Evolutionary conservation across 2,888 invertebrate species (phyloP), one percentile per base, ranked within the genome.

Genomic region (Ectemnius cavifrons): DNA sequence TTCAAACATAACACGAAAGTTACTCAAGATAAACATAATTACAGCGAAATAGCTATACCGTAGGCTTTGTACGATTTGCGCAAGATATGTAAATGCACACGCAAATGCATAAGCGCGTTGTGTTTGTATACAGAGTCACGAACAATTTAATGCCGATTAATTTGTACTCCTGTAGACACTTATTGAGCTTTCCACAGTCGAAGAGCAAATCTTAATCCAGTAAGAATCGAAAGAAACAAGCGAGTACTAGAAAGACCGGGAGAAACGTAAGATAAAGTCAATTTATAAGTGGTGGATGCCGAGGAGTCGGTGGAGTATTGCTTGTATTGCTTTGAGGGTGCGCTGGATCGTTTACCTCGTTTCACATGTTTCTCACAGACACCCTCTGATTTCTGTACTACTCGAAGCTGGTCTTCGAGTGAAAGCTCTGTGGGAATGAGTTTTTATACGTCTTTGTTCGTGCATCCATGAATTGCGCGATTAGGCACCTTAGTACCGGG

Each of bases 1-100:
- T 11, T 6, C 37, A 37, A 37, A 11, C 37, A 37, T 37, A 37
- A 37, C 37, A 37, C 37, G 37, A 37, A 37, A 37, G 37, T 37
- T 37, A 37, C 37, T 37, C 37, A 4, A 37, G 63, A 66, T 69
- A 63, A 69, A 37, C 52, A 61, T 65, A 57, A 37, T 62, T 69
- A 27, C 66, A 73, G 59, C 63, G 62, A 63, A 62, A 74, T 27
- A 75, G 28, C 57, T 73, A 75, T 62, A 23, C 18, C 37, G 27
- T 63, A 73, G 70, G 77, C 82, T 83, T 80, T 84, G 81, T 82
- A 84, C 73, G 75, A 80, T 82, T 75, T 68, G 72, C 68, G 67
- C 77, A 52, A 70, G 27, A 65, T 63, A 75, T 63, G 58, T 65
- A 67, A 58, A 67, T 47, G 66, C 16, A 74, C 45, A 56, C n/a